Conservation (phyloP, 2,888 invertebrate genomes). For the Drosophila mulleri region DNA sequence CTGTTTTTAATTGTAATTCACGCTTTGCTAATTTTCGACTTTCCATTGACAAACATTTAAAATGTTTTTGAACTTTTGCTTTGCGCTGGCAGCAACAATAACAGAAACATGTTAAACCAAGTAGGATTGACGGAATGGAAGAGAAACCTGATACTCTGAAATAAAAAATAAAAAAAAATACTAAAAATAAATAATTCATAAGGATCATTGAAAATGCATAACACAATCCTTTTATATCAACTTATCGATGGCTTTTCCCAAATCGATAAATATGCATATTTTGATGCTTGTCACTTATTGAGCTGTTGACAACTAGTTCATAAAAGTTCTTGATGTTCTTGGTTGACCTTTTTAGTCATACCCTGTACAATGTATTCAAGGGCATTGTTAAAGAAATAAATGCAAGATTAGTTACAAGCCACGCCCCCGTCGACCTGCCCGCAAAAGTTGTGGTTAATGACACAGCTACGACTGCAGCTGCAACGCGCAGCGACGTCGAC, state of each 20-base stretch:
- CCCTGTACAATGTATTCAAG: background rate
- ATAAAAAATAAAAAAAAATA: background rate
- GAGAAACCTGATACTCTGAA: slow-evolving; percentile 8
- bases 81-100: slow-evolving; percentile 1
- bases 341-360: background rate
- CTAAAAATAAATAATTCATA: too few relatives aligned
- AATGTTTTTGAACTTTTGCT: slow-evolving; percentile 54
- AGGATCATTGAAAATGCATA: background rate
- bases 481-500: slow-evolving; percentile 2
- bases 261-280: background rate
- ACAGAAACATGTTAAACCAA: slow-evolving; percentile 12
- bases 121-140: background rate
- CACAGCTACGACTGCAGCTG: slow-evolving; percentile 24
- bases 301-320: background rate
- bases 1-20: slow-evolving; percentile 57
- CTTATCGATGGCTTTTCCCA: background rate
- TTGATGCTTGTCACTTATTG: background rate
- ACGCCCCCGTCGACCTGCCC: background rate
- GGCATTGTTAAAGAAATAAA: background rate
- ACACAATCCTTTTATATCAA: background rate
- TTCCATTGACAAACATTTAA: slow-evolving; percentile 76
- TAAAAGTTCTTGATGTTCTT: background rate
- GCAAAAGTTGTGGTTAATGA: slow-evolving; percentile 33
- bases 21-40: slow-evolving; percentile 67
- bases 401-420: slow-evolving; percentile 7